phyloP scores from a whole-genome alignment of 1,140 invertebrate species.

The Drosophila ironensis region DNA sequence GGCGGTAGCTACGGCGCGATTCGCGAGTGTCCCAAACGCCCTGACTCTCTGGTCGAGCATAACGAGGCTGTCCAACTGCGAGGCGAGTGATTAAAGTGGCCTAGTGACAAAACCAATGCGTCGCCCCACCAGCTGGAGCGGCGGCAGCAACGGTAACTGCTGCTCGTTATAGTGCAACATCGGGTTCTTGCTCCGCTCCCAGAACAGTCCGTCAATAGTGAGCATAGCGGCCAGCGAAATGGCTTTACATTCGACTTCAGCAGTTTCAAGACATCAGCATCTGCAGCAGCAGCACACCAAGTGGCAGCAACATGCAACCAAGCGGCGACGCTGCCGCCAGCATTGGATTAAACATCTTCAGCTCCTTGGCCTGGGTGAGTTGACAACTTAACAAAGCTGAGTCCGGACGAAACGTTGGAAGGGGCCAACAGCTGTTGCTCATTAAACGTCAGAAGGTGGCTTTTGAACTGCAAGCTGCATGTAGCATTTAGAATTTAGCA shows the following conservation, averaged over 20 bases:
- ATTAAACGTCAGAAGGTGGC: slow-evolving; percentile 27
- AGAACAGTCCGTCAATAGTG: slow-evolving; percentile 15
- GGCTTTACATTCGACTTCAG: slow-evolving; percentile 33
- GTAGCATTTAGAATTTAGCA: not conserved
- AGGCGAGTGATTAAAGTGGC: slow-evolving; percentile 20
- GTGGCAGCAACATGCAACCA: slow-evolving; percentile 50
- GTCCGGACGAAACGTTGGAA: not conserved
- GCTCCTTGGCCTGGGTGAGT: slow-evolving; percentile 57
- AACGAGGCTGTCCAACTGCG: not conserved
- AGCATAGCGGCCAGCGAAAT: slow-evolving; percentile 31
- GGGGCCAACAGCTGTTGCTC: slow-evolving; percentile 46
- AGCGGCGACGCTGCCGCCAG: slow-evolving; percentile 53
- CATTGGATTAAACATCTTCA: slow-evolving; percentile 70
- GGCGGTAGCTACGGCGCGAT: not conserved
- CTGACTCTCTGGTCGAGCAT: not conserved
- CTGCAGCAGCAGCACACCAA: slow-evolving; percentile 28
- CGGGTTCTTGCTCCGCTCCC: slow-evolving; percentile 2
- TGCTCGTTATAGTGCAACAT: slow-evolving; percentile 7
- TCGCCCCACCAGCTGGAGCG: slow-evolving; percentile 30
- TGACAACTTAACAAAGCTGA: not conserved
- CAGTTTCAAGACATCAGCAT: slow-evolving; percentile 10
- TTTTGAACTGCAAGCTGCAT: slow-evolving; percentile 26
- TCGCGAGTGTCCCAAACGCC: not conserved
- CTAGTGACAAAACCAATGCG: slow-evolving; percentile 58
- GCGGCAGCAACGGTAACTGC: slow-evolving; percentile 18